Evolutionary conservation across 2,113 vertebrate species (phyloP).

Genomic region (Xiphias gladius): DNA sequence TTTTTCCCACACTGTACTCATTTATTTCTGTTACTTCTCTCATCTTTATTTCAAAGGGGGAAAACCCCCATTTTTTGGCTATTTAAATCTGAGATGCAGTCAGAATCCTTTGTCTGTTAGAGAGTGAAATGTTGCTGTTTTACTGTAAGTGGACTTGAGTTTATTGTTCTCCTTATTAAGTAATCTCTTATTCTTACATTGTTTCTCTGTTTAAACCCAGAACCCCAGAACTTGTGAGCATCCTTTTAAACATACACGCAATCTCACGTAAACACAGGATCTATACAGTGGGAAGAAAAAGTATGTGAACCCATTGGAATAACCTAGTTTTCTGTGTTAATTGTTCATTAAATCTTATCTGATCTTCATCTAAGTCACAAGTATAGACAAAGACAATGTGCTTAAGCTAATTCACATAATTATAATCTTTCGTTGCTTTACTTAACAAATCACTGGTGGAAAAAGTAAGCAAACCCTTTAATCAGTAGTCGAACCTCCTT

Average conservation of each 20-base stretch:
- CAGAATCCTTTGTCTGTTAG: background rate
- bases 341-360: no score
- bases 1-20: background rate
- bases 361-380: no score
- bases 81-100: slow-evolving; percentile 34
- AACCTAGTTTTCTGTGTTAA: no score
- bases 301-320: no score
- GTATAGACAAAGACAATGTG: no score
- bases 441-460: no score
- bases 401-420: no score
- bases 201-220: slow-evolving; percentile 7
- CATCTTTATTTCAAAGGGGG: slow-evolving; percentile 25
- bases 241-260: slow-evolving; percentile 1
- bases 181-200: background rate
- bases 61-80: slow-evolving; percentile 1
- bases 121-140: background rate
- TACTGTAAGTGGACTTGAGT: background rate
- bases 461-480: no score
- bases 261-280: slow-evolving; percentile 17
- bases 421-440: no score
- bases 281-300: no score
- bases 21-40: slow-evolving; percentile 17
- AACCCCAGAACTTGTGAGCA: slow-evolving; percentile 3
- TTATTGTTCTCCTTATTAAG: slow-evolving; percentile 14
- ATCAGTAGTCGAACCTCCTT: no score